Evolutionary conservation across 2,797 vertebrate genomes (phyloP), one percentile per base, ranked within the genome.

Genomic region (Etheostoma perlongum): DNA sequence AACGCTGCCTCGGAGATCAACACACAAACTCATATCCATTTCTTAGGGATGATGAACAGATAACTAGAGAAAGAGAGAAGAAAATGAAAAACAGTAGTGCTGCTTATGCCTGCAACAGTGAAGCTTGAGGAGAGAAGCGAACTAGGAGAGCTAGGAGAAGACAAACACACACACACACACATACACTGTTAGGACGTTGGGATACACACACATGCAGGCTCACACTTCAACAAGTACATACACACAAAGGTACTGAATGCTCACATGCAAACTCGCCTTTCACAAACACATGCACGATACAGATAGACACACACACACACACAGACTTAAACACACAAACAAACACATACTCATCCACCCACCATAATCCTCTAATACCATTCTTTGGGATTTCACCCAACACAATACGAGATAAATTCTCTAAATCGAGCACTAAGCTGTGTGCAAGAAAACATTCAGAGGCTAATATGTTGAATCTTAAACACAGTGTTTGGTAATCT

Each of bases 341-440:
- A 82, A 69, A 76, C 44, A 59, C 63, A 55, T 36, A 51, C 67
- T 68, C 72, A 84, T 80, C 72, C 70, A 84, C 58, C 81, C 88
- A 82, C 54, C n/a, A 40, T 84, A 89, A 90, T 88, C 82, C 85
- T 86, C 67, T 64, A 70, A 85, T 82, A 67, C 72, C 68, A 72
- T 85, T 85, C 69, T 86, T 79, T 66, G 66, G 83, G 74, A 87
- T 85, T 89, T 82, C 51, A 83, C 65, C 63, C 27, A 78, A 76
- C 88, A 83, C 54, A 85, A 82, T 79, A 74, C 1, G n/a, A 86
- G 71, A 89, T 76, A 67, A 80, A 89, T 83, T 88, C 78, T 78
- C 74, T 55, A 85, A 88, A 90, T 83, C 25, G n/a, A 72, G 72
- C 48, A 6, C 71, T 70, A 81, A 86, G 82, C 75, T 80, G 71